Base-by-base conservation (phyloP, 2,797 vertebrate species). In the Streptopelia turtur region DNA sequence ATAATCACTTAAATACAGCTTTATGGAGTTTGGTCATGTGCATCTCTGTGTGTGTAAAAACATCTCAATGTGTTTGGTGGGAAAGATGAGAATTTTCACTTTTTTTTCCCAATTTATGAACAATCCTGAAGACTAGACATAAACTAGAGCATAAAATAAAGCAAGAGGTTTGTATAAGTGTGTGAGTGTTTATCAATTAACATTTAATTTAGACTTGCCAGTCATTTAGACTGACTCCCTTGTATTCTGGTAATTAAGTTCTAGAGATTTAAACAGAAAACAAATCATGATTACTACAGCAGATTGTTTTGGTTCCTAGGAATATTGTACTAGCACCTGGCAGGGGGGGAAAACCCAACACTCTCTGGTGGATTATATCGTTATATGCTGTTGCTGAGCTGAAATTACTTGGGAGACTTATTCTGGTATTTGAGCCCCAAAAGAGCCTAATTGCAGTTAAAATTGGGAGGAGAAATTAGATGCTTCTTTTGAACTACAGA, bases 11-110 rank as follows among this genome's bases (percentile, higher is more conserved):
- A 41, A 52, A 33, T 50, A 18, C 0, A 45, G 14, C 37, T 57
- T 66, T 59, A 16, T 5, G 3, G 39, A 50, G 10, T 72, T 53
- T 22, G 37, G 14, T 53, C 0, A 0, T 53, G 13, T 12, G 11
- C 24, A 25, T 59, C 25, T 66, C 6, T 45, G 5, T 55, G 25
- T 17, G 13, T 74, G 43, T 45, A 20, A 45, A 71, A 71, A 61
- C 8, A 31, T 33, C 37, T 57, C 6, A 5, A 0, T 23, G n/a
- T 60, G 9, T 56, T 65, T 53, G 50, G 12, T 87, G 47, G 75
- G 35, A 68, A 91, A 69, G 55, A 33, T 27, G 10, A 6, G 17
- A 43, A 61, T 7, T 21, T 71, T 43, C 13, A 9, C 6, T 56
- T 11, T 16, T 45, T 7, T 16, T 27, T 11, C 18, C 43, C 13